Evolutionary conservation across 2,888 invertebrate species (phyloP).

Genomic region (Koerneria pararmatus): DNA sequence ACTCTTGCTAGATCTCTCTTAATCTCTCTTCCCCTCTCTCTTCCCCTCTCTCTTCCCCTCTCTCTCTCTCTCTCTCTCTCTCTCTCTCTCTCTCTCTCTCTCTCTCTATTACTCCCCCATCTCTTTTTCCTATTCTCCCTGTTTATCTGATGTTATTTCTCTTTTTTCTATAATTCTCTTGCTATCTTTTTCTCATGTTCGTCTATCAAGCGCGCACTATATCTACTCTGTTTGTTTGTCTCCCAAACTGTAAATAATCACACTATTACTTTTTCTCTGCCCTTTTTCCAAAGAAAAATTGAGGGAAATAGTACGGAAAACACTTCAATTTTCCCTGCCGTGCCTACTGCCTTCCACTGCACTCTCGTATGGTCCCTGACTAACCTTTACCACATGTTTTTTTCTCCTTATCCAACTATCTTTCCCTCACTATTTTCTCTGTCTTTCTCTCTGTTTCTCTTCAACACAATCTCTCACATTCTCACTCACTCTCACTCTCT

Average conservation of each 20-base stretch:
- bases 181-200: background rate
- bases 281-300: too few species aligned
- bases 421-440: background rate
- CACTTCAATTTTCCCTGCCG: too few species aligned
- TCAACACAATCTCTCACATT: background rate
- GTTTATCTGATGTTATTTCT: too few species aligned
- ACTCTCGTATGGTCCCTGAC: too few species aligned
- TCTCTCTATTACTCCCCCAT: background rate
- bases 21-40: too few species aligned
- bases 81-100: slow-evolving; percentile 11
- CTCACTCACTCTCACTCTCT: slow-evolving; percentile 2
- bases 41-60: background rate
- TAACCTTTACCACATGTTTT: background rate
- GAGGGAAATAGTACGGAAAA: too few species aligned
- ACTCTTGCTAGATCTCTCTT: too few species aligned
- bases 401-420: background rate
- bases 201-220: too few species aligned
- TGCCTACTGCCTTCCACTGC: too few species aligned
- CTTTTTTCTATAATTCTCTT: background rate
- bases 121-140: background rate
- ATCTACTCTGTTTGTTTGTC: too few species aligned
- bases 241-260: too few species aligned
- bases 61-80: slow-evolving; percentile 1
- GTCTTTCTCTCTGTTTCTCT: background rate
- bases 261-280: too few species aligned